These are phyloP conservation scores for Nyctibius grandis DNA, from an alignment of 2,797 vertebrate species.

Conservation along the genomic window DNA sequence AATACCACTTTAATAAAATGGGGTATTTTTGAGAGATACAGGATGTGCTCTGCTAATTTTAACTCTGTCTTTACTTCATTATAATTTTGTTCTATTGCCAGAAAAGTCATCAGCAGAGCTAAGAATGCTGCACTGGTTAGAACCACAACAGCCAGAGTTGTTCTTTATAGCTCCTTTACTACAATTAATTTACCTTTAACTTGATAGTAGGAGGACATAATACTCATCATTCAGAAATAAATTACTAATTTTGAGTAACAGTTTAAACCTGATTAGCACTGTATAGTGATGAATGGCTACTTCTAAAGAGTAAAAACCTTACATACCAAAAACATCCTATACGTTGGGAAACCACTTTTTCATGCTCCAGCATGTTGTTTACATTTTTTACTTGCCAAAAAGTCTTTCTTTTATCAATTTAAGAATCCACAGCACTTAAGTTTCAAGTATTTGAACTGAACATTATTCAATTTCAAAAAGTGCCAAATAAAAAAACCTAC, in stretches of 20 bases:
- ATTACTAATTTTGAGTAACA: constrained; percentile 44
- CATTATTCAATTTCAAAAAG: constrained; percentile 45
- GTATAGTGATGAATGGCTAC: constrained; percentile 62
- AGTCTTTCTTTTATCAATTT: constrained; percentile 43
- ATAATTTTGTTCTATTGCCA: constrained; percentile 34
- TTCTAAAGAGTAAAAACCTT: constrained; percentile 60
- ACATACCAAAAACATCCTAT: constrained; percentile 73
- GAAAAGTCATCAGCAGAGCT: not conserved
- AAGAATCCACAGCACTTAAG: constrained; percentile 48
- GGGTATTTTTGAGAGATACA: constrained; percentile 35
- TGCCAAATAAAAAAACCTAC: constrained; percentile 45
- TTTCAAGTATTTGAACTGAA: constrained; percentile 48
- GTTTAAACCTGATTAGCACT: constrained; percentile 59
- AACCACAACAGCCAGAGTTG: not conserved
- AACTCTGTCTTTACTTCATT: constrained; percentile 21
- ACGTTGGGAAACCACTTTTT: constrained; percentile 60
- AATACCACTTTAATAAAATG: constrained; percentile 54
- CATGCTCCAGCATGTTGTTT: constrained; percentile 69
- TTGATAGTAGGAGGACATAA: constrained; percentile 43
- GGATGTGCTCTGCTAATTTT: constrained; percentile 45
- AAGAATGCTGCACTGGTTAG: constrained; percentile 9
- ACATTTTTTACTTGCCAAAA: constrained; percentile 28
- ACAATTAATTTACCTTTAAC: constrained; percentile 4
- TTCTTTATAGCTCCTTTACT: constrained; percentile 10
- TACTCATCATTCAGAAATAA: constrained; percentile 48